Conservation (phyloP, 2,888 invertebrate genomes). For the Chymomyza amoena region DNA sequence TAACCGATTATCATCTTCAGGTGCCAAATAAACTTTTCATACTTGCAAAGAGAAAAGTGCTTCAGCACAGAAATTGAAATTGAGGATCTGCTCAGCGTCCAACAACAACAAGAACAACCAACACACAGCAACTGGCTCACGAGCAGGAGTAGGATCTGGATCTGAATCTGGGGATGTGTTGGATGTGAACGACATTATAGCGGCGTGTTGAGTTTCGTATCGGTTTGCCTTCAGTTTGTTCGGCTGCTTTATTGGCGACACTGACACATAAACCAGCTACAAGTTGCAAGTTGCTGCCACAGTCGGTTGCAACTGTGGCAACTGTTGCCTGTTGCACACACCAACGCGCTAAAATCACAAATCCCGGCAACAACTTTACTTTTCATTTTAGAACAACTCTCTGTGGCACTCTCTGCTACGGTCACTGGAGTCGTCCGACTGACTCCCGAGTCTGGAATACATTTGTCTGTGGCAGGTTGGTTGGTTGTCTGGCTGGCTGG, state of each 20-base stretch:
- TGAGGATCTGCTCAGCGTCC: neutral
- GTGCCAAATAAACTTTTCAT: constrained; percentile 78
- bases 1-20: constrained; percentile 78
- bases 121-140: neutral
- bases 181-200: neutral
- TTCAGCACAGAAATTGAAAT: constrained; percentile 1
- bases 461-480: constrained; percentile 22
- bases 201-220: constrained; percentile 66
- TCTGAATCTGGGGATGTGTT: neutral
- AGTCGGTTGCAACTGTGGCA: neutral
- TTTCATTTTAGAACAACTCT: constrained; percentile 13
- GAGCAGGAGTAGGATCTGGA: neutral
- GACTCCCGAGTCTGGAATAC: constrained; percentile 3
- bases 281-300: neutral
- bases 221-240: constrained; percentile 31
- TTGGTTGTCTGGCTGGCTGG: constrained; percentile 18
- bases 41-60: constrained; percentile 30
- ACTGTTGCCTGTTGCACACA: neutral
- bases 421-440: neutral
- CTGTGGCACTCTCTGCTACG: neutral
- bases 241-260: constrained; percentile 70
- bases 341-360: constrained; percentile 6
- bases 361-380: neutral
- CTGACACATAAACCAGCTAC: constrained; percentile 63
- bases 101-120: neutral